Evolutionary conservation across 2,888 invertebrate genomes (phyloP).

Genomic region (Hylaea fasciaria): DNA sequence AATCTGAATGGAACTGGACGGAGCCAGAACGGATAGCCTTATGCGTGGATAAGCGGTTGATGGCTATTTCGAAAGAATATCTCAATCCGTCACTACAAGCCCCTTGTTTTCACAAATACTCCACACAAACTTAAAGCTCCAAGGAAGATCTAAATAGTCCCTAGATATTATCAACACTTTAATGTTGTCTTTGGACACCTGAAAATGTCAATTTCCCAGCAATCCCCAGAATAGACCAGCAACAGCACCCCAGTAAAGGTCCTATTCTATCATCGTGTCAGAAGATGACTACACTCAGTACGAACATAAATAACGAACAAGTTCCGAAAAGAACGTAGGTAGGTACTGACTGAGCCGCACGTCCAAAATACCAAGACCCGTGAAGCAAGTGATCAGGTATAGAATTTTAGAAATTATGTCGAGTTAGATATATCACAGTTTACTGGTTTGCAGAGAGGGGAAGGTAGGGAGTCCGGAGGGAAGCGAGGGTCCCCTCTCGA

Average conservation of each 20-base stretch:
- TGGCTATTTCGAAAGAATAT: no score
- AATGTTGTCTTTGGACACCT: no score
- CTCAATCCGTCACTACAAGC: no score
- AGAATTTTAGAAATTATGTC: conserved; percentile 42
- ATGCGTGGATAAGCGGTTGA: no score
- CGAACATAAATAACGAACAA: conserved; percentile 38
- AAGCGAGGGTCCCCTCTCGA: conserved; percentile 65
- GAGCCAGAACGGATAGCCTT: no score
- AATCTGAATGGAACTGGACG: no score
- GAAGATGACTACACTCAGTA: conserved; percentile 32
- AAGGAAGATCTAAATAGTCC: no score
- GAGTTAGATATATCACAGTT: conserved; percentile 63
- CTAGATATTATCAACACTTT: no score
- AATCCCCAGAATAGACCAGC: not conserved
- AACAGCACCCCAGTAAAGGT: conserved; percentile 6
- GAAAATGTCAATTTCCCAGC: no score
- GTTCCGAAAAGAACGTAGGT: conserved; percentile 32
- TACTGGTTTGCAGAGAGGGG: conserved; percentile 67
- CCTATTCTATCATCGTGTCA: conserved; percentile 26
- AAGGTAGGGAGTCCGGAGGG: conserved; percentile 49
- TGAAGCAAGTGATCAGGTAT: conserved; percentile 18
- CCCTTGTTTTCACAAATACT: not conserved
- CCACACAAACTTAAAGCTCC: not conserved
- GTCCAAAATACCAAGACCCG: conserved; percentile 26
- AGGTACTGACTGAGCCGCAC: conserved; percentile 4